phyloP scores from a whole-genome alignment of 37 sponge, comb jelly and placozoan species.

The Crambe crambe region DNA sequence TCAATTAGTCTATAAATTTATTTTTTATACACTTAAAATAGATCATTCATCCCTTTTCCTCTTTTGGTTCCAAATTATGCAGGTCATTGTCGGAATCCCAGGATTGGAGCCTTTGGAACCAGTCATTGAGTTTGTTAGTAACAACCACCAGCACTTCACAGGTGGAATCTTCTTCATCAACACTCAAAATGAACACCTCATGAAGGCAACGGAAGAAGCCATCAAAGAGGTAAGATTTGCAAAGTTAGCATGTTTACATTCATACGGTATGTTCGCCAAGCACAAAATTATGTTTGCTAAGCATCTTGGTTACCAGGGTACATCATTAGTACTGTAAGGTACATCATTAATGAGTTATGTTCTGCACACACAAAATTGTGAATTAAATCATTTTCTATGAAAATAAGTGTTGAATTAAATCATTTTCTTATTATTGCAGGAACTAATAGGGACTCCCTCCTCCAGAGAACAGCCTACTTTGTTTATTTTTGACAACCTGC shows the following conservation, averaged over 20 bases:
- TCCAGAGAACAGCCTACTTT: neutral
- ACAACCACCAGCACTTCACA: conserved; percentile 19
- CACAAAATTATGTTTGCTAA: neutral
- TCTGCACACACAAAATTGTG: too few relatives aligned
- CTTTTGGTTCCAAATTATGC: neutral
- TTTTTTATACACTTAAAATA: neutral
- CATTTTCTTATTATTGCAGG: neutral
- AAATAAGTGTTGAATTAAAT: neutral
- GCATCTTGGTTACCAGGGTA: too few relatives aligned
- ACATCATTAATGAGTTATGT: too few relatives aligned
- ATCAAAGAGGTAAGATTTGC: neutral
- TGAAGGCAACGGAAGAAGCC: conserved; percentile 1
- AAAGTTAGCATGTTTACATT: neutral
- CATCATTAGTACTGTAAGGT: too few relatives aligned
- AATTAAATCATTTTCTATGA: too few relatives aligned
- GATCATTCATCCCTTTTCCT: neutral
- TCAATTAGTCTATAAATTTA: too few relatives aligned
- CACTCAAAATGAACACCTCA: neutral
- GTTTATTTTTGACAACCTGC: conserved; percentile 37
- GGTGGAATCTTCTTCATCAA: conserved; percentile 60
- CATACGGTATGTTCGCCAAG: neutral
- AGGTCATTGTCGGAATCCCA: conserved; percentile 42
- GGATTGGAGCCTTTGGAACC: conserved; percentile 39
- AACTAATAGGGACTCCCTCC: neutral
- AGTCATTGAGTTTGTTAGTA: conserved; percentile 36